Conservation (phyloP, 2,113 vertebrate species). For the Sapayoa aenigma region DNA sequence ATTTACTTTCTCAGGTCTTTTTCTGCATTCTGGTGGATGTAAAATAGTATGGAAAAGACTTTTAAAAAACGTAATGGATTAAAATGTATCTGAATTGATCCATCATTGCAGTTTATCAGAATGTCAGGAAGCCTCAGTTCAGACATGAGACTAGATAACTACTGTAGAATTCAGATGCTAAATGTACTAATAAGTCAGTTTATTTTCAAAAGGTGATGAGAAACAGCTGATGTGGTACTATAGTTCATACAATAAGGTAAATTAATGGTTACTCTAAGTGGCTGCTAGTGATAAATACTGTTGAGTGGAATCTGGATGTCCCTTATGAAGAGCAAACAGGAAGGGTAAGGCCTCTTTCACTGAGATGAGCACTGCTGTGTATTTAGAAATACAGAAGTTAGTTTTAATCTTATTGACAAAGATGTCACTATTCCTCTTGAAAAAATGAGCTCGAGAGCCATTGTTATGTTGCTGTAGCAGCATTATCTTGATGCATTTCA, state of each 20-base stretch:
- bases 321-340: not conserved
- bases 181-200: not conserved
- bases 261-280: not conserved
- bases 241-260: not conserved
- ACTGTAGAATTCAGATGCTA: not conserved
- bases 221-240: not conserved
- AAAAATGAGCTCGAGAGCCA: not conserved
- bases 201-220: not conserved
- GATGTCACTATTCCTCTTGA: not conserved
- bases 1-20: not conserved
- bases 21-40: not conserved
- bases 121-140: not conserved
- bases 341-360: not conserved
- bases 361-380: not conserved
- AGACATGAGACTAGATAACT: not conserved
- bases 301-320: not conserved
- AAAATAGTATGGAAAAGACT: not conserved
- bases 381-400: not conserved
- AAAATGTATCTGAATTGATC: not conserved
- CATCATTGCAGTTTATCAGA: not conserved
- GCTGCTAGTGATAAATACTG: not conserved
- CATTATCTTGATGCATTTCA: not conserved
- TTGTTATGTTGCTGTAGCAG: not conserved
- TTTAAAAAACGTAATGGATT: not conserved
- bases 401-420: not conserved